Evolutionary conservation across 2,888 invertebrate species (phyloP), one percentile per base, ranked within the genome.

Genomic region (Papilio demoleus): DNA sequence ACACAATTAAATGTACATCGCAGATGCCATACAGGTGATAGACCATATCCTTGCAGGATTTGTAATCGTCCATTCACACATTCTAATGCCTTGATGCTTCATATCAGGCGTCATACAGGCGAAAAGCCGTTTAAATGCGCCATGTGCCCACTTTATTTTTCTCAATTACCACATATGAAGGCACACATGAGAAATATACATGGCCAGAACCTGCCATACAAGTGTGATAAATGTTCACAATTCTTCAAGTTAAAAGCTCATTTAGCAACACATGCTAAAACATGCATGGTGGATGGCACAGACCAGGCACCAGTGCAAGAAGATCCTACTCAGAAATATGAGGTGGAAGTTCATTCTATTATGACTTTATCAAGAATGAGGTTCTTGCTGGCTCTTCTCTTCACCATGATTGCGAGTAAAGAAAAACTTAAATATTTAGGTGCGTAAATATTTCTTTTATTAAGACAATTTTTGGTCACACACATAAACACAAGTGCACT

Each of bases 171-270:
- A 0, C 97, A 97, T 80, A 94, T 97, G 86, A 97, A 97, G 86
- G 96, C 97, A 71, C 97, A 97, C 83, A 97, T 97, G 97, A 93
- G 94, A 71, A 96, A 96, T 77, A 96, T 97, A 66, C 97, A 97
- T 83, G 95, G 96, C 36, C 94, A 96, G 74, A 94, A 94, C 71
- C 95, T 96, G 74, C 96, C 97, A 0, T 97, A 97, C 80, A 94
- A 95, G 80, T 97, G 97, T 81, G 88, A 92, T 22, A 94, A 94
- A 63, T 97, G 97, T 83, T 93, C 94, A 36, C 92, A 93, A 59
- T 96, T 96, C 82, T 97, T 96, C 81, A 95, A 96, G 80, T 94
- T 96, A 36, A 97, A 97, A 85, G 94, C 91, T 59, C 95, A 96
- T 62, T 88, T 97, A 61, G 95, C 96, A 70, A 86, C 84, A 12